These are phyloP conservation scores for Orthonevra nobilis DNA, from an alignment of 2,888 invertebrate species.

Conservation along the genomic window DNA sequence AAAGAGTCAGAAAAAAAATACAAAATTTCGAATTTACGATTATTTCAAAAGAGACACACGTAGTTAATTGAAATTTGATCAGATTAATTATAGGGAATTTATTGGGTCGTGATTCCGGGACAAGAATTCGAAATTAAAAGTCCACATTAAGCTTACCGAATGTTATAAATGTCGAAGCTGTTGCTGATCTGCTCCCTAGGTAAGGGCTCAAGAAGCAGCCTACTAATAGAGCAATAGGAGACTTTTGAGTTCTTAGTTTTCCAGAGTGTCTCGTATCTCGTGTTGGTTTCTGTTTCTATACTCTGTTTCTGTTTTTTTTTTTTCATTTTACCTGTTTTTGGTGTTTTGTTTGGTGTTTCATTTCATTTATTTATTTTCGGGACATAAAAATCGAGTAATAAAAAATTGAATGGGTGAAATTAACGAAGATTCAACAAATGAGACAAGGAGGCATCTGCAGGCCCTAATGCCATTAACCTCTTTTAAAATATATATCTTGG, in stretches of 20 bases:
- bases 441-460: slow-evolving; percentile 19
- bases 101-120: slow-evolving; percentile 50
- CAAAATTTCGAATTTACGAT: slow-evolving; percentile 37
- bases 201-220: slow-evolving; percentile 16
- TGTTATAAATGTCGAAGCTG: slow-evolving; percentile 19
- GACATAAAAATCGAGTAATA: slow-evolving; percentile 42
- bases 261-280: too few relatives aligned
- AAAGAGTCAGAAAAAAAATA: background rate
- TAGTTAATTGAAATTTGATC: slow-evolving; percentile 62
- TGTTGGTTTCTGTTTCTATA: too few relatives aligned
- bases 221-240: slow-evolving; percentile 45
- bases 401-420: slow-evolving; percentile 30
- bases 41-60: slow-evolving; percentile 33
- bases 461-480: slow-evolving; percentile 46
- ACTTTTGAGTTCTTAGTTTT: background rate
- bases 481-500: slow-evolving; percentile 38
- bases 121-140: slow-evolving; percentile 46
- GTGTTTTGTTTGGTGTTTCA: slow-evolving; percentile 11
- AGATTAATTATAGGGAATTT: slow-evolving; percentile 56
- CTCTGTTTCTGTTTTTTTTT: background rate
- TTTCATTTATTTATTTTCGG: slow-evolving; percentile 36
- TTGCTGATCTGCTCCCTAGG: background rate
- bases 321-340: background rate
- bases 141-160: slow-evolving; percentile 41
- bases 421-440: slow-evolving; percentile 42